Evolutionary conservation across 1,140 invertebrate genomes (phyloP).

Genomic region (Aleiodes sp.): DNA sequence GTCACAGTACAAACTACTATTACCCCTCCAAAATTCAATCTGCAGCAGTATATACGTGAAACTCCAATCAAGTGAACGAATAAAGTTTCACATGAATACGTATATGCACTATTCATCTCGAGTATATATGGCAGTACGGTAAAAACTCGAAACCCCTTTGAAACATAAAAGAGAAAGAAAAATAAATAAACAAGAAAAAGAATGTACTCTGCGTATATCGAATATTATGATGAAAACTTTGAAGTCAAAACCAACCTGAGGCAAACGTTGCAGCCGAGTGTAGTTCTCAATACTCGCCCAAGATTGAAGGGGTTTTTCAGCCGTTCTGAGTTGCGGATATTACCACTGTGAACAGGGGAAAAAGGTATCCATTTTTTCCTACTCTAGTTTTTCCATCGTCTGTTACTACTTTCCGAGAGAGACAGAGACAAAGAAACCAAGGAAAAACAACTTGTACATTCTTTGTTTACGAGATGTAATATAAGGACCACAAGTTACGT

Average conservation of each 20-base stretch:
- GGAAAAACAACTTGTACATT: neutral
- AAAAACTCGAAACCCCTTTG: neutral
- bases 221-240: neutral
- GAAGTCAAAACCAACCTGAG: too few relatives aligned
- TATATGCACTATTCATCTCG: neutral
- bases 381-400: too few relatives aligned
- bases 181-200: neutral
- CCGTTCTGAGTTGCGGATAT: too few relatives aligned
- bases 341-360: too few relatives aligned
- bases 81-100: neutral
- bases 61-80: neutral
- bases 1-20: neutral
- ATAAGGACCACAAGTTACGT: neutral
- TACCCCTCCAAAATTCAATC: neutral
- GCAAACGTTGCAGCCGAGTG: too few relatives aligned
- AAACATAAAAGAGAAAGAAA: neutral
- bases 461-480: neutral
- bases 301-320: neutral
- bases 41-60: neutral
- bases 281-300: neutral
- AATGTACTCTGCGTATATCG: neutral
- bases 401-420: too few relatives aligned
- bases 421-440: too few relatives aligned
- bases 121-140: neutral
- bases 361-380: neutral